A percentile compares a stretch with the other conserved stretches of the same genome.
These are phyloP conservation scores for Sebastes minor DNA, from an alignment of 2,797 vertebrate genomes.

Conservation along the genomic window DNA sequence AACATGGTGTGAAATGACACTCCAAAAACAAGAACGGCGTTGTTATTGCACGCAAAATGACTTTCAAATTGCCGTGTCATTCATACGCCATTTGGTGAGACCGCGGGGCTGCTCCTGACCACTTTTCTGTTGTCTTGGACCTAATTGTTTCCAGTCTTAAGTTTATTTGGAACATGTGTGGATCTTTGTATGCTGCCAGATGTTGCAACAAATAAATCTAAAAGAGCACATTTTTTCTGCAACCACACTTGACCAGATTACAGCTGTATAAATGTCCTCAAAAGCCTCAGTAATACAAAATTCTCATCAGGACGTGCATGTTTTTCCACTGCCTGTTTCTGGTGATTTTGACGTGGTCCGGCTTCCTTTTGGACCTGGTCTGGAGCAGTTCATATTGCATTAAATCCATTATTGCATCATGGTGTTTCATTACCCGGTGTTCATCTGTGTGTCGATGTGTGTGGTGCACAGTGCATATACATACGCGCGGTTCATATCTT, in stretches of 20 bases:
- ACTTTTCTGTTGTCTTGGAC: not conserved
- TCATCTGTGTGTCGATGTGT: constrained; percentile 24
- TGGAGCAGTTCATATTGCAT: not conserved
- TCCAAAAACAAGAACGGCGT: not conserved
- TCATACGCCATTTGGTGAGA: not conserved
- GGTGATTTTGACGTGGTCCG: not conserved
- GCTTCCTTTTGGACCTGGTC: not conserved
- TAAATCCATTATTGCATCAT: constrained; percentile 22
- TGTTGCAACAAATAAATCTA: not conserved
- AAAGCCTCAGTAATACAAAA: not conserved
- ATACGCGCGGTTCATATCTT: constrained; percentile 48
- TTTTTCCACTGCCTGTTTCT: not conserved
- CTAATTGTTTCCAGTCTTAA: not conserved
- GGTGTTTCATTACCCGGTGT: not conserved
- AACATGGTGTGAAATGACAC: not conserved
- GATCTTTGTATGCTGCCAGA: not conserved
- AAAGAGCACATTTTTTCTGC: not conserved
- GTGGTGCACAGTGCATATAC: constrained; percentile 31
- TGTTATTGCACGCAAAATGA: not conserved
- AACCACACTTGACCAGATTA: not conserved
- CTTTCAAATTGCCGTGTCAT: not conserved
- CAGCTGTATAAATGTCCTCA: not conserved
- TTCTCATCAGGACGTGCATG: not conserved
- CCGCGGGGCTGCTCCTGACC: not conserved
- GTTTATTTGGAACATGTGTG: not conserved